Percentiles rank a stretch among this genome's conserved stretches.
These are phyloP conservation scores for Orchestia grillus DNA, from an alignment of 1,140 invertebrate species.

Conservation along the genomic window DNA sequence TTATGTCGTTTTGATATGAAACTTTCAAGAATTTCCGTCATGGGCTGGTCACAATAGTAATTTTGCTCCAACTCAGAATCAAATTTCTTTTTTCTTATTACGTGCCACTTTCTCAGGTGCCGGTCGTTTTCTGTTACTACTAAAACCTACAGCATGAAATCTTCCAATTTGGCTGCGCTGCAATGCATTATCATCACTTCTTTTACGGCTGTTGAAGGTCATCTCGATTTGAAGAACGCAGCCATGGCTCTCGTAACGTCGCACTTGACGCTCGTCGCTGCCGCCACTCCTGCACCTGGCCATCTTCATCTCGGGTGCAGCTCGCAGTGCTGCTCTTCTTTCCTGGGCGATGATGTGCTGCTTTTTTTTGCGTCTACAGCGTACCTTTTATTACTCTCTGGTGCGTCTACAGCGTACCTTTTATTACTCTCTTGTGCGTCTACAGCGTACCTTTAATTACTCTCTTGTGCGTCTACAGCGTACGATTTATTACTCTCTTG, in stretches of 20 bases:
- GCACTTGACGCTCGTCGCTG: not conserved
- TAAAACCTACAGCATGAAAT: not conserved
- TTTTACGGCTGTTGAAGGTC: constrained; percentile 1
- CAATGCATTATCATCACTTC: not conserved
- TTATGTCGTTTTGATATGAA: not conserved
- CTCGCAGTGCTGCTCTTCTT: not conserved
- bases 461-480: not conserved
- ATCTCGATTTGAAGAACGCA: constrained; percentile 8
- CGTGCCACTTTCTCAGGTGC: not conserved
- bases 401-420: not conserved
- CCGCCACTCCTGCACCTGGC: not conserved
- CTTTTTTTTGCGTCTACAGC: not conserved
- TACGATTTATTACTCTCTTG: too few species aligned
- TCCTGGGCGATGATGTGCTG: too few species aligned
- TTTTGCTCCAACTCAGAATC: not conserved
- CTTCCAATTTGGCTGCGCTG: not conserved
- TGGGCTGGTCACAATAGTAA: not conserved
- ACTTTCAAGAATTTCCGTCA: not conserved
- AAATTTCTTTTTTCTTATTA: not conserved
- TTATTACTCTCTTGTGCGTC: not conserved
- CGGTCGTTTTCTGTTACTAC: not conserved
- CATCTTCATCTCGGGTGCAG: not conserved
- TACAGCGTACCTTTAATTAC: not conserved
- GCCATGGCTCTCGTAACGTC: not conserved
- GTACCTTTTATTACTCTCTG: not conserved